These are phyloP conservation scores for Pristionchus arcanus DNA, from an alignment of 2,888 invertebrate species.

Conservation along the genomic window DNA sequence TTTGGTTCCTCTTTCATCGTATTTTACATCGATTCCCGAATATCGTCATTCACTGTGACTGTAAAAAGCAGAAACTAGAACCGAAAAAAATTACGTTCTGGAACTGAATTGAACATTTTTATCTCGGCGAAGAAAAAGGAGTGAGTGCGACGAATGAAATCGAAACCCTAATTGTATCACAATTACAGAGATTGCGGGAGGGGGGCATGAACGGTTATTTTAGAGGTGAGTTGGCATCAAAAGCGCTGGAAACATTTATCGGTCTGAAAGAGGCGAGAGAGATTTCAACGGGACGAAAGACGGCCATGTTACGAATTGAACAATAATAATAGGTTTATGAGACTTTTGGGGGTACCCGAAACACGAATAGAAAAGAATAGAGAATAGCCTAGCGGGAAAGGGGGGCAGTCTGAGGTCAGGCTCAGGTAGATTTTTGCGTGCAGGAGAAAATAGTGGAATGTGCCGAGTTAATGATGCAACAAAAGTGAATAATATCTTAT, in stretches of 20 bases:
- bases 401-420: not conserved
- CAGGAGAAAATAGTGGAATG: slow-evolving; percentile 9
- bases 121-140: slow-evolving; percentile 23
- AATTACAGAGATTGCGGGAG: not conserved
- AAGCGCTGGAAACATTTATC: not conserved
- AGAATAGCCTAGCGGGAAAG: not conserved
- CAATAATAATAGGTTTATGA: slow-evolving; percentile 25
- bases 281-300: slow-evolving; percentile 49
- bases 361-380: not conserved
- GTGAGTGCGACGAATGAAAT: not conserved
- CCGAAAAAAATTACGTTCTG: not conserved
- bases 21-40: too few species aligned
- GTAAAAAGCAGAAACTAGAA: not conserved
- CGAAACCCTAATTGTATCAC: slow-evolving; percentile 37
- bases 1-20: too few species aligned
- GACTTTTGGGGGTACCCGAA: not conserved
- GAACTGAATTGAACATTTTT: not conserved
- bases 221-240: not conserved
- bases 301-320: not conserved
- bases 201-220: not conserved
- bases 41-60: too few species aligned
- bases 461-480: slow-evolving; percentile 29
- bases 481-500: not conserved
- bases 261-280: slow-evolving; percentile 14
- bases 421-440: slow-evolving; percentile 2